Base-by-base conservation (phyloP, 2,888 invertebrate genomes). In the Microctonus brassicae region DNA sequence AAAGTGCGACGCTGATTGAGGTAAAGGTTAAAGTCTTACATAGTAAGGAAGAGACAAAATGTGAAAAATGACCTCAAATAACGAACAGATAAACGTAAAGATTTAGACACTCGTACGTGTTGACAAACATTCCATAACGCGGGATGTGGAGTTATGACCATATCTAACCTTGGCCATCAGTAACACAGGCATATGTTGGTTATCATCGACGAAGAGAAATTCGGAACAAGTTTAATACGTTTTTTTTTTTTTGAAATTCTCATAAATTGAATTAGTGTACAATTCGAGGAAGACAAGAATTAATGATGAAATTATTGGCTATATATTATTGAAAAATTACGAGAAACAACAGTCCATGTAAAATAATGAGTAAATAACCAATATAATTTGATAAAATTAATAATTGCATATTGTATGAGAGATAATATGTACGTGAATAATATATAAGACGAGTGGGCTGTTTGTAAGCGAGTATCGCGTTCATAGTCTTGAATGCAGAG, bases 1-100 rank as follows among this genome's bases (percentile, higher is more conserved):
- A 85, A 85, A 85, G 85, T 85, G 84, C 83, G 81, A 78, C 73
- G 69, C 52, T 73, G 79, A 82, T 85, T 81, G 84, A 85, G 84
- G 84, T 84, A 84, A 84, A 85, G 83, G 83, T 84, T 83, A 84
- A 82, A 81, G 82, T 81, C 79, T 78, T 81, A 76, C 57, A 36
- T 71, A 17, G 26, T 13, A 55, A 42, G 26, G 13, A 52, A 57
- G 20, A 11, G 39, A 55, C 57, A 57, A 20, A 68, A 33, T 60
- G 20, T 29, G 11, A 36, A 34, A 65, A 29, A 33, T 26, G 52
- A 20, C n/a, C n/a, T n/a, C n/a, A 55, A 42, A 65, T 26, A 33
- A 64, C 22, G 47, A 22, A 57, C 9, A 1, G 26, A 26, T 29
- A 29, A 4, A 57, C 24, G n/a, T 10, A 36, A 9, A 5, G 5